Evolutionary conservation across 2,888 invertebrate genomes (phyloP).

Genomic region (Alitta virens): DNA sequence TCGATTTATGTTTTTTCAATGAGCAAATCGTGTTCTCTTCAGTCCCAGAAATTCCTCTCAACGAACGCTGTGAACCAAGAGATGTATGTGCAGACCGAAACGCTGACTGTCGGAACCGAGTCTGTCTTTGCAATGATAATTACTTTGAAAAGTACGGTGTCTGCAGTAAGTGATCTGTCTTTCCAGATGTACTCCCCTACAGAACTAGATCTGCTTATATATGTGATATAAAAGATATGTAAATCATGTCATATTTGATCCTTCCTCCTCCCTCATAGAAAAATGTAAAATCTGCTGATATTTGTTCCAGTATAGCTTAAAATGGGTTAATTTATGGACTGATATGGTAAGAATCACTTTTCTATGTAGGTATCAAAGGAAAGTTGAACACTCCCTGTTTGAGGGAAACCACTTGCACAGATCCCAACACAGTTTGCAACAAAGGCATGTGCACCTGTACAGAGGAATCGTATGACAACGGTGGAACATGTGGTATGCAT

Average conservation of each 20-base stretch:
- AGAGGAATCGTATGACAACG: slow-evolving; percentile 15
- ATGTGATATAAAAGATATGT: too few species aligned
- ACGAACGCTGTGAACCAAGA: slow-evolving; percentile 23
- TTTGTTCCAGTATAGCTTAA: too few species aligned
- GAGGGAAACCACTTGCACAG: slow-evolving; percentile 19
- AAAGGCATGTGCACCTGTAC: slow-evolving; percentile 25
- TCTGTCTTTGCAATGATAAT: slow-evolving; percentile 24
- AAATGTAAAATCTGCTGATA: too few species aligned
- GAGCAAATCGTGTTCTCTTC: neutral
- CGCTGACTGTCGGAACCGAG: slow-evolving; percentile 21
- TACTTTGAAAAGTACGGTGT: slow-evolving; percentile 25
- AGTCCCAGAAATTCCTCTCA: slow-evolving; percentile 22
- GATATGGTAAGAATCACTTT: too few species aligned
- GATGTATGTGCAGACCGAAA: slow-evolving; percentile 27
- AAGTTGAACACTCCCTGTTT: slow-evolving; percentile 24
- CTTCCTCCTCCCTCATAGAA: too few species aligned
- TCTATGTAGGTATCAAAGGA: slow-evolving; percentile 25
- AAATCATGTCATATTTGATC: too few species aligned
- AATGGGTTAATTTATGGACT: too few species aligned
- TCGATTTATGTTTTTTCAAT: neutral
- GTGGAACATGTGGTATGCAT: slow-evolving; percentile 23
- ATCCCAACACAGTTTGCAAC: slow-evolving; percentile 26
- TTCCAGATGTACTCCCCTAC: too few species aligned
- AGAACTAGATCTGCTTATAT: too few species aligned
- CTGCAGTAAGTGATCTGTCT: slow-evolving; percentile 26